These are phyloP conservation scores for Odontamblyopus rebecca DNA, from an alignment of 2,797 vertebrate species.

Conservation along the genomic window DNA sequence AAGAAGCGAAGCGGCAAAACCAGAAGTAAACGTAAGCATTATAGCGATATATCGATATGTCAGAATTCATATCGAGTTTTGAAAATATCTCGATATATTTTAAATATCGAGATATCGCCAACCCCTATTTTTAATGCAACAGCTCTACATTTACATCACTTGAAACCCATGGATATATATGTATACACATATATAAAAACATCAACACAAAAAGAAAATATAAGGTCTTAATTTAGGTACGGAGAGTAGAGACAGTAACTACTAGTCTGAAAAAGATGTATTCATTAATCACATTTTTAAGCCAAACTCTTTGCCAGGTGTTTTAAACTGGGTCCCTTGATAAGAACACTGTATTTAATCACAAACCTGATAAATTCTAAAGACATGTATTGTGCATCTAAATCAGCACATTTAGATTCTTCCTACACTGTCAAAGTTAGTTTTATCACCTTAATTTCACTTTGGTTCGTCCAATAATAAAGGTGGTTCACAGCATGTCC, in stretches of 20 bases:
- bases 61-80: no score
- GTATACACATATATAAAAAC: no score
- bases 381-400: conserved; percentile 22
- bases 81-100: no score
- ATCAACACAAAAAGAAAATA: neutral
- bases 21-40: no score
- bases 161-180: no score
- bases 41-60: no score
- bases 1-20: no score
- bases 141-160: no score
- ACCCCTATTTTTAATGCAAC: no score
- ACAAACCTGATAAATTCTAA: neutral
- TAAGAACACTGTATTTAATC: neutral
- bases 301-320: neutral
- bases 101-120: no score
- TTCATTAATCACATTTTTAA: neutral
- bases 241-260: neutral
- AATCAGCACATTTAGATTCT: conserved; percentile 11
- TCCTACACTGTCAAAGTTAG: conserved; percentile 31
- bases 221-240: no score
- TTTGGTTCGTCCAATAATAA: conserved; percentile 28
- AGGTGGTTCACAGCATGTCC: conserved; percentile 18
- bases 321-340: neutral
- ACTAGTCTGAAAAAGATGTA: neutral
- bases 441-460: conserved; percentile 37